Evolutionary conservation across 2,113 vertebrate genomes (phyloP), one percentile per base, ranked within the genome.

Genomic region (Pelecanoides urinatrix): DNA sequence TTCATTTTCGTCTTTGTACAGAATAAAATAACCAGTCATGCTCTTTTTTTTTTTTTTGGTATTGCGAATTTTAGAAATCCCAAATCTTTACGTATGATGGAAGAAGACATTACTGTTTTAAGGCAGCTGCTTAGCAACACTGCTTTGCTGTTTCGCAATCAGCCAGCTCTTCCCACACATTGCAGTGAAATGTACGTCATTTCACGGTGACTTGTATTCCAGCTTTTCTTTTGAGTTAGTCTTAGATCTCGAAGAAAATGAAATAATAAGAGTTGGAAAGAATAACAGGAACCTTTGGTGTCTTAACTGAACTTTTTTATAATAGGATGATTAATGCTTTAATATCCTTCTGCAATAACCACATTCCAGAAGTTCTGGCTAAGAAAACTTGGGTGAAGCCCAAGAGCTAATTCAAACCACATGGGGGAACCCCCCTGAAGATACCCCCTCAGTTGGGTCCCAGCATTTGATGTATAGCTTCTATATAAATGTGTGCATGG

Each of bases 121-220:
- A 94, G 79, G 85, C 92, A 97, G 82, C 92, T 97, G 92, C 95
- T 97, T 96, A 96, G 92, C 96, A 97, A 94, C 86, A 67, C 92
- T 91, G 76, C 94, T 91, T 96, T 86, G 81, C 94, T 95, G 70
- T 97, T 97, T 96, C n/a, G 61, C 95, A 98, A 87, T 84, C 90
- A 71, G 84, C 47, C 47, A 87, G 71, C 76, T 94, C 85, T 98
- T 94, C 92, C 92, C 77, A 96, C 95, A 88, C 87, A 74, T 95
- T 94, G 82, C 92, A 84, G 87, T 56, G 92, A 90, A 77, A 96
- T 53, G 72, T 87, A 91, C 79, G 96, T 96, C 95, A 97, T 93
- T 95, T 94, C 88, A 81, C 0, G 44, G 84, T 96, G 95, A 92
- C 93, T 96, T 66, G 70, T 72, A 55, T 86, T 96, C 91, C 95